A percentile compares a stretch with the other conserved stretches of the same genome.
Conservation (phyloP, 1,140 invertebrate species). For the Monochamus saltuarius region DNA sequence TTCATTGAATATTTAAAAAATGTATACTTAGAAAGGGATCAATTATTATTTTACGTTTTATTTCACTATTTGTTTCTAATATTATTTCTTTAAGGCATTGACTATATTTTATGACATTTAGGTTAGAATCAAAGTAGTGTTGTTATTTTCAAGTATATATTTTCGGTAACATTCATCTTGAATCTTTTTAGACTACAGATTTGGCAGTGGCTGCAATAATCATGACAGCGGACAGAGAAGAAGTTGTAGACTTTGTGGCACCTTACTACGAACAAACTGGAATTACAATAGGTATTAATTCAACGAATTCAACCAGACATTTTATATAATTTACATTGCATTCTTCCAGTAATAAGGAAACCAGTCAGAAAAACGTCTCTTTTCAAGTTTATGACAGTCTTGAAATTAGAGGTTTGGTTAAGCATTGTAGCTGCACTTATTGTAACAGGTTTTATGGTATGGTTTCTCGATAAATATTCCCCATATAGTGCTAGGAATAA, state of each 20-base stretch:
- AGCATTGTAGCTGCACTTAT: constrained; percentile 81
- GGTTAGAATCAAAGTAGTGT: too few species aligned
- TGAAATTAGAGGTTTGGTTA: constrained; percentile 84
- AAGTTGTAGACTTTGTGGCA: constrained; percentile 89
- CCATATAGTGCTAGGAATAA: constrained; percentile 87
- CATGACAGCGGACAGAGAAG: constrained; percentile 91
- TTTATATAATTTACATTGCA: constrained; percentile 6
- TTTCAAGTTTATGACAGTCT: constrained; percentile 92
- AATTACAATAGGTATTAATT: constrained; percentile 71
- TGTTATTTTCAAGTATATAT: too few species aligned
- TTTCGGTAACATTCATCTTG: too few species aligned
- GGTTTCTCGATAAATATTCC: constrained; percentile 85
- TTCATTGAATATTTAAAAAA: too few species aligned
- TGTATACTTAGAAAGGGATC: too few species aligned
- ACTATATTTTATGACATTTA: too few species aligned
- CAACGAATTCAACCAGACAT: neutral
- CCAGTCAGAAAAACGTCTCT: constrained; percentile 78
- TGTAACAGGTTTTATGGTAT: constrained; percentile 83
- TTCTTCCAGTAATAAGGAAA: constrained; percentile 74
- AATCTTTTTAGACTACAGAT: constrained; percentile 81
- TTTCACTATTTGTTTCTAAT: too few species aligned
- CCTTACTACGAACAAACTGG: constrained; percentile 90
- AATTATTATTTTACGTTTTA: too few species aligned
- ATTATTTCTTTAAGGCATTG: too few species aligned
- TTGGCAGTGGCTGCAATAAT: constrained; percentile 82